These are phyloP conservation scores for Apostichopus parvimensis DNA, from an alignment of 35 echinoderm and acorn worm species.

Conservation along the genomic window DNA sequence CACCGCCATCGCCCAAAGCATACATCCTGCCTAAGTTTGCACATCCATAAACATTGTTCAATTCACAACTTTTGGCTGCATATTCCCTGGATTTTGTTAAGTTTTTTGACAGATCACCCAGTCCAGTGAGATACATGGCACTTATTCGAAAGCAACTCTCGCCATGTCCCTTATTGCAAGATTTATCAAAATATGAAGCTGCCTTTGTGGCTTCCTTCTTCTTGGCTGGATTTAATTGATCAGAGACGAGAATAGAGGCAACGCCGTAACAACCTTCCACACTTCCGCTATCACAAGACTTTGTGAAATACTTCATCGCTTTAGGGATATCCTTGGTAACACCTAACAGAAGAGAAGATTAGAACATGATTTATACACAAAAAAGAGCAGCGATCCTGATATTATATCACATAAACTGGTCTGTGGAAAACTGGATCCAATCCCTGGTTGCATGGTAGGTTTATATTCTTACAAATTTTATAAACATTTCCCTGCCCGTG, in stretches of 20 bases:
- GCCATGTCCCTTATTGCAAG: conserved; percentile 65
- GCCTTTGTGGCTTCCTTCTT: conserved; percentile 48
- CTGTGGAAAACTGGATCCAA: too few relatives aligned
- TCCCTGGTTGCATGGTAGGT: too few relatives aligned
- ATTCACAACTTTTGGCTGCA: conserved; percentile 68
- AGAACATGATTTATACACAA: too few relatives aligned
- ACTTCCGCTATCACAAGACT: conserved; percentile 64
- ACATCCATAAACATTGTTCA: conserved; percentile 82
- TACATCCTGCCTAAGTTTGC: conserved; percentile 85
- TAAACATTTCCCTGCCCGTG: too few relatives aligned
- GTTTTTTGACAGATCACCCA: conserved; percentile 59
- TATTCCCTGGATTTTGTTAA: conserved; percentile 62
- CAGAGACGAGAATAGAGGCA: conserved; percentile 53
- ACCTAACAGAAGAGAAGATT: conserved; percentile 49
- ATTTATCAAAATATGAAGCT: conserved; percentile 56
- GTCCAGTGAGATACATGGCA: conserved; percentile 68
- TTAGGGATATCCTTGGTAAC: conserved; percentile 66
- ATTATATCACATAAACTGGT: too few relatives aligned
- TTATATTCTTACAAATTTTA: too few relatives aligned
- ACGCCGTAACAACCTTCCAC: conserved; percentile 71
- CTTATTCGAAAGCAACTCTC: conserved; percentile 79
- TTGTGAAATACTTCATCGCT: conserved; percentile 82
- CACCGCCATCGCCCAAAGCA: conserved; percentile 62
- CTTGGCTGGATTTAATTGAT: conserved; percentile 43
- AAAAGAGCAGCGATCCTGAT: too few relatives aligned